Evolutionary conservation across 1,140 invertebrate genomes (phyloP).

Genomic region (Aphelenchoides fujianensis): DNA sequence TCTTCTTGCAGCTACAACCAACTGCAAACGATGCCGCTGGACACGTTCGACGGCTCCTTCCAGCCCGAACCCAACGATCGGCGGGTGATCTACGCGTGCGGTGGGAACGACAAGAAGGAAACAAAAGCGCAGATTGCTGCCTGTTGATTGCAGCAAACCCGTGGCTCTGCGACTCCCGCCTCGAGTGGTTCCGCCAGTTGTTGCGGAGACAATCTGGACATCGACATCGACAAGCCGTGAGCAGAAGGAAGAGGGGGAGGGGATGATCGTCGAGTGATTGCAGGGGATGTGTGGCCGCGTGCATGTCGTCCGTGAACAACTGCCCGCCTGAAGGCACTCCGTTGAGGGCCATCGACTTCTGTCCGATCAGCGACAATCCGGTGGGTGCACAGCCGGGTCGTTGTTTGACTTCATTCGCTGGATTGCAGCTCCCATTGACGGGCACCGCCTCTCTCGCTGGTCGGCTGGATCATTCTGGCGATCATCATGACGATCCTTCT

Average conservation of each 20-base stretch:
- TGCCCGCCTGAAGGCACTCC: slow-evolving; percentile 57
- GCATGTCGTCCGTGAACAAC: slow-evolving; percentile 46
- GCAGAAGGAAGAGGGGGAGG: too few species aligned
- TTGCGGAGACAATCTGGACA: slow-evolving; percentile 59
- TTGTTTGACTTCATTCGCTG: background rate
- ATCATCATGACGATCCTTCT: slow-evolving; percentile 61
- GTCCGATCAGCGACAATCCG: slow-evolving; percentile 43
- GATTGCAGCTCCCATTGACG: slow-evolving; percentile 38
- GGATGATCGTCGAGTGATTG: too few species aligned
- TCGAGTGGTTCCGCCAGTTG: slow-evolving; percentile 62
- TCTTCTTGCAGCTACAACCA: slow-evolving; percentile 55
- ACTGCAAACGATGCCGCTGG: slow-evolving; percentile 58
- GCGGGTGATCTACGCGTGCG: slow-evolving; percentile 61
- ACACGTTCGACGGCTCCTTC: slow-evolving; percentile 57
- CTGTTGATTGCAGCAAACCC: slow-evolving; percentile 50
- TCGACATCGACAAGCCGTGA: slow-evolving; percentile 62
- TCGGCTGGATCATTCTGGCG: slow-evolving; percentile 63
- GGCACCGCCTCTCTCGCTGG: slow-evolving; percentile 56
- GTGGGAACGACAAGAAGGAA: slow-evolving; percentile 32
- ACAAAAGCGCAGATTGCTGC: background rate
- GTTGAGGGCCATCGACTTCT: slow-evolving; percentile 49
- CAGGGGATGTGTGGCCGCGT: slow-evolving; percentile 57
- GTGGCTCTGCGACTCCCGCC: slow-evolving; percentile 55
- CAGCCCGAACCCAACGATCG: slow-evolving; percentile 56
- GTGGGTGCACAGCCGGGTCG: slow-evolving; percentile 13